A percentile compares a stretch with the other conserved stretches of the same genome.
Evolutionary conservation across 2,113 vertebrate species (phyloP).

Genomic region (Peromyscus polionotus): DNA sequence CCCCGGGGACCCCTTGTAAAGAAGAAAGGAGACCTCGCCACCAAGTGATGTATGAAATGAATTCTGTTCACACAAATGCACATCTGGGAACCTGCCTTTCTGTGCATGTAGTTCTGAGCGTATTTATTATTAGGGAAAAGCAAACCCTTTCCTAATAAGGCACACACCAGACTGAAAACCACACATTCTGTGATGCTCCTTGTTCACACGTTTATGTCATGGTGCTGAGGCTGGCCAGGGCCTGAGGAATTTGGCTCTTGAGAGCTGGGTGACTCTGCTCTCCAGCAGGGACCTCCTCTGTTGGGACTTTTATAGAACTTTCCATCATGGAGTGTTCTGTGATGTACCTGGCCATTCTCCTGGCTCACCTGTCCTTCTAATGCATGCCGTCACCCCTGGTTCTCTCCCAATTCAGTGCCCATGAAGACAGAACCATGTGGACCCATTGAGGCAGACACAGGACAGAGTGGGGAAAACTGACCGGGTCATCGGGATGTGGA

Average conservation of each 20-base stretch:
- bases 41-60: background rate
- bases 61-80: background rate
- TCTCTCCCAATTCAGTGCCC: background rate
- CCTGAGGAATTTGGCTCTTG: background rate
- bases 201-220: rapidly evolving
- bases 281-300: background rate
- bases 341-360: background rate
- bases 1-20: background rate
- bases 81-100: background rate
- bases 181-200: background rate
- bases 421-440: background rate
- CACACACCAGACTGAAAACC: background rate
- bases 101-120: too few species aligned
- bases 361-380: background rate
- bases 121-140: background rate
- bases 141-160: background rate
- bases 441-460: background rate
- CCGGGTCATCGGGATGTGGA: rapidly evolving
- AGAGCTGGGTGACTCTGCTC: background rate
- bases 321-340: rapidly evolving
- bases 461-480: rapidly evolving
- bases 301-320: background rate
- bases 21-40: background rate
- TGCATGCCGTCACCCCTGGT: rapidly evolving
- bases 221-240: background rate